Base-by-base conservation (phyloP, 2,113 vertebrate species). In the Cromileptes altivelis region DNA sequence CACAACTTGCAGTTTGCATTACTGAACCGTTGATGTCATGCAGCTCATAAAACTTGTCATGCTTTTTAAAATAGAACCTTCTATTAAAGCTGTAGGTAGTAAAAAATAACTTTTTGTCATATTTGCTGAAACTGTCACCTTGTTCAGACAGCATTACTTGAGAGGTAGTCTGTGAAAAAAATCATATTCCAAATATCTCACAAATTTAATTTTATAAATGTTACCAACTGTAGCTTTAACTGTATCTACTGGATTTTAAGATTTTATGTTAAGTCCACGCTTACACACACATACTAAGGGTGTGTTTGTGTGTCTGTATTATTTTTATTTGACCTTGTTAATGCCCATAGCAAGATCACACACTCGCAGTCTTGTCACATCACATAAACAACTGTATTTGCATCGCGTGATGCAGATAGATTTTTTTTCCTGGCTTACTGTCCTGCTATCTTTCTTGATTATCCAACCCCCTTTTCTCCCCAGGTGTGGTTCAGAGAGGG, bases 401-500 rank as follows among this genome's bases (percentile, higher is more conserved):
- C 4, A 14, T 45, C 42, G 15, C 30, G 14, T 55, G 18, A 40
- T 56, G 11, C 62, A 18, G 18, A n/a, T 33, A 37, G 30, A n/a
- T 19, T 33, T 53, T 8, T 8, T 52, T 30, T 53, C 18, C 37
- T 47, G 37, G 6, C 33, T 45, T 15, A 4, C 11, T 27, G 40
- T 55, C 45, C 15, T 21, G 23, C 14, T 56, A 3, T 70, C 30
- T 9, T 6, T 25, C 21, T 57, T 25, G 14, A 57, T 63, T 0
- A 21, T 52, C 12, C 0, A 5, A 27, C 19, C 17, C 12, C 23
- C 52, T 25, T 91, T 76, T 77, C 6, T 61, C n/a, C 57, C 61
- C 88, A 99, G 98, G 95, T 99, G 53, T 99, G 97, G 97, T 99
- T 97, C 92, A 95, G 98, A 82, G 96, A 98, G 77, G 95, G 95